Conservation (phyloP, 2,113 vertebrate species). For the Lepus timidus region DNA sequence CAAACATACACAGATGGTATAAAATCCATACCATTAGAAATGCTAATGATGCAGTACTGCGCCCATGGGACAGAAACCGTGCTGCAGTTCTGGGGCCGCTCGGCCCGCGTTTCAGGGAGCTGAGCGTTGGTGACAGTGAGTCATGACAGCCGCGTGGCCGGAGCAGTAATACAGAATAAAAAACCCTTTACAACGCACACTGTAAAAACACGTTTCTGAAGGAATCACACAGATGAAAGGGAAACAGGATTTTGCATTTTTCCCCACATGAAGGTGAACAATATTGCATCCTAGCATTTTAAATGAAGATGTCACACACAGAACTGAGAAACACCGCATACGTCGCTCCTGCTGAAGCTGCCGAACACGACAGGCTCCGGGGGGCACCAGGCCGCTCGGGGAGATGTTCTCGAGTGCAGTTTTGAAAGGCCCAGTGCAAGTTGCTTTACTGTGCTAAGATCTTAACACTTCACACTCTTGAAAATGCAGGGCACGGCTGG, state of each 20-base stretch:
- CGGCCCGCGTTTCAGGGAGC: slow-evolving; percentile 63
- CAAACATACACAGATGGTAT: slow-evolving; percentile 90
- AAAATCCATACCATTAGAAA: slow-evolving; percentile 89
- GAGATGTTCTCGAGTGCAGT: slow-evolving; percentile 63
- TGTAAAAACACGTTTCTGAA: slow-evolving; percentile 74
- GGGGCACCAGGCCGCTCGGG: slow-evolving; percentile 74
- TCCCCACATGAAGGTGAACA: slow-evolving; percentile 79
- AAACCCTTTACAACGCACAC: slow-evolving; percentile 78
- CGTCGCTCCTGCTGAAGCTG: slow-evolving; percentile 84
- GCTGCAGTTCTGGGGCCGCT: slow-evolving; percentile 71
- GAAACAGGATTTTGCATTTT: slow-evolving; percentile 80
- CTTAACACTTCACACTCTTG: slow-evolving; percentile 69
- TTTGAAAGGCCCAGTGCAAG: slow-evolving; percentile 63
- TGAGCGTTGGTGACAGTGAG: slow-evolving; percentile 27
- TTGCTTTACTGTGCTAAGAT: slow-evolving; percentile 64
- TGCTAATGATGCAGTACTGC: slow-evolving; percentile 85
- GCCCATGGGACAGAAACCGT: slow-evolving; percentile 75
- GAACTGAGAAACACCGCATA: slow-evolving; percentile 87
- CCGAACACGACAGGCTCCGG: slow-evolving; percentile 77
- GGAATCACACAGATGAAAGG: slow-evolving; percentile 84
- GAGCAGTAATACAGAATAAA: slow-evolving; percentile 80
- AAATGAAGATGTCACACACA: slow-evolving; percentile 77
- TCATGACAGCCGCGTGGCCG: slow-evolving; percentile 51
- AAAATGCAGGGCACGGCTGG: slow-evolving; percentile 66
- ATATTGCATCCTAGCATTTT: slow-evolving; percentile 88